Evolutionary conservation across 2,797 vertebrate genomes (phyloP), one percentile per base, ranked within the genome.

Genomic region (Oreochromis grahami): DNA sequence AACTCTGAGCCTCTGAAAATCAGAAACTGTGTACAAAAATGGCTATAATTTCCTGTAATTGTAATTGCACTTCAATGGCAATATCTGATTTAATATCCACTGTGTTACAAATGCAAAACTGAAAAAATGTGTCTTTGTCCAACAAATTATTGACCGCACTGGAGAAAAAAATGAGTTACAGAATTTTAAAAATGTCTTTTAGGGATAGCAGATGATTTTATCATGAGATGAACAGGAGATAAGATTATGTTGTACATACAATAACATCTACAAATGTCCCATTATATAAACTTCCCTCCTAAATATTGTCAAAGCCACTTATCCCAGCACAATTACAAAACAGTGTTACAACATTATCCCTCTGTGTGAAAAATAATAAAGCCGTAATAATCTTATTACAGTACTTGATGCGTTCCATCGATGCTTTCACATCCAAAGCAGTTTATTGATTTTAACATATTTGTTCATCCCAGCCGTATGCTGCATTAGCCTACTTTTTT

Each of bases 401-500:
- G 21, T 43, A 74, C 45, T 51, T 78, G 17, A 52, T 76, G 43
- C 17, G 55, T 76, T 82, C 15, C 1, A 3, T 29, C n/a, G 4
- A 82, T 56, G 60, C 76, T 70, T 84, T 10, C 34, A 3, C 1
- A 86, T 83, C 13, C 70, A 82, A 86, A 88, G 48, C 55, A 80
- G 56, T 88, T 56, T 72, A 86, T 53, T 82, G 48, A 80, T 56
- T 87, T 85, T 24, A 78, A 58, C 82, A 78, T 41, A 53, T 87
- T 88, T 83, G 17, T 81, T 26, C 63, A 17, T 65, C 63, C 70
- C 45, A 50, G 74, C 80, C 9, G 2, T 24, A 63, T 45, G 8
- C 45, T 77, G 15, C 51, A 77, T 84, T 81, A 85, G 78, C 76
- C 76, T 76, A 82, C 77, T 78, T 92, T 55, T 78, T 84, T 77